Evolutionary conservation across 2,797 vertebrate genomes (phyloP), one percentile per base, ranked within the genome.

Genomic region (Tragelaphus oryx): DNA sequence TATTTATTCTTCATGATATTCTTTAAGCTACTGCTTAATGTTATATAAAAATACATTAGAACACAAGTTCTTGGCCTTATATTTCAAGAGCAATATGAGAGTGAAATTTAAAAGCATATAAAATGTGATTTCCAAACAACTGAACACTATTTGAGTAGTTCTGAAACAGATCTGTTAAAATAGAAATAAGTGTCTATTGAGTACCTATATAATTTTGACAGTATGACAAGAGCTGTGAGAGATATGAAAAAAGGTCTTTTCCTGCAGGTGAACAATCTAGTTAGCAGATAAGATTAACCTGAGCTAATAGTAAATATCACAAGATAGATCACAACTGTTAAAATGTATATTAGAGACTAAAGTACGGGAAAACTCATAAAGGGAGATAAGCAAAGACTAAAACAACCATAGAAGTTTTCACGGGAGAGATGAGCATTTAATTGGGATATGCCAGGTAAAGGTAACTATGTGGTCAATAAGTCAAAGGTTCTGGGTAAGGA

Each of bases 61-160:
- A 86, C 44, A 55, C 44, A 13, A 86, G 74, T 9, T 89, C 22
- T 54, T 91, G n/a, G 10, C 87, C 14, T 87, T 92, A 81, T 71
- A 52, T 54, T 83, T 89, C 44, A 91, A 95, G 30, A 89, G 9
- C 24, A 76, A n/a, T 83, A 57, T 81, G 44, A 95, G 12, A 94
- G 6, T 11, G 89, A 95, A 94, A 84, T 9, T 46, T n/a, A 86
- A 78, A 89, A 79, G 60, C 9, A 50, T 68, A 74, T 52, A 84
- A 89, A 96, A 93, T n/a, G 83, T 22, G 3, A 94, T 84, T 92
- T 84, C 33, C 2, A 71, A 94, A 86, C 55, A 94, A 96, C 30
- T 86, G 10, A 93, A 92, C 24, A 3, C 18, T 88, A 4, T 20
- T 81, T 83, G 37, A 55, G 7, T 44, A 81, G 6, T 65, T 52